Evolutionary conservation across 2,888 invertebrate species (phyloP).

Genomic region (Masnerella sp.): DNA sequence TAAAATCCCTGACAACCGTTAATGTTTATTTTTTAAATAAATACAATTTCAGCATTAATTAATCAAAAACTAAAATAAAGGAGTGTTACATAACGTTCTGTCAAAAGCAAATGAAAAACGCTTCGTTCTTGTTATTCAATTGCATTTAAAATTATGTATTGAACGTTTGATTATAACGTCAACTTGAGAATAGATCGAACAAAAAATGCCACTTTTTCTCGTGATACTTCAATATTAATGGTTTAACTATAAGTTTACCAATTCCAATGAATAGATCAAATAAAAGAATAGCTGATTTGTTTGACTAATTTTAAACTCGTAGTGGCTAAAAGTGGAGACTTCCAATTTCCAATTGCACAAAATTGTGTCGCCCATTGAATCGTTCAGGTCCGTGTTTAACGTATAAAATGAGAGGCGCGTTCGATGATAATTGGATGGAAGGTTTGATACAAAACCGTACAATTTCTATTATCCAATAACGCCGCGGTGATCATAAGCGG

Average conservation of each 20-base stretch:
- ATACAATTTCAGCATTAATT: no score
- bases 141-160: neutral
- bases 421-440: constrained; percentile 17
- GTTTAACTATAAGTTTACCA: constrained; percentile 4
- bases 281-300: neutral
- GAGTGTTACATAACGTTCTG: no score
- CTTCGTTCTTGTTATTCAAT: neutral
- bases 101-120: no score
- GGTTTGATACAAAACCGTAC: constrained; percentile 12
- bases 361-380: constrained; percentile 2
- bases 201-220: neutral
- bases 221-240: neutral
- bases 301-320: neutral
- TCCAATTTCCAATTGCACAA: neutral
- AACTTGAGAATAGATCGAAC: neutral
- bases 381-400: neutral
- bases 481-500: constrained; percentile 4
- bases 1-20: no score
- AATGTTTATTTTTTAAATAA: no score
- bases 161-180: neutral
- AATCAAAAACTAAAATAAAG: no score
- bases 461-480: constrained; percentile 15
- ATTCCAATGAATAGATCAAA: neutral
- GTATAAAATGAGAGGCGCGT: neutral
- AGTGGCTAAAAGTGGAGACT: neutral